Evolutionary conservation across 2,113 vertebrate species (phyloP).

Genomic region (Istiophorus platypterus): DNA sequence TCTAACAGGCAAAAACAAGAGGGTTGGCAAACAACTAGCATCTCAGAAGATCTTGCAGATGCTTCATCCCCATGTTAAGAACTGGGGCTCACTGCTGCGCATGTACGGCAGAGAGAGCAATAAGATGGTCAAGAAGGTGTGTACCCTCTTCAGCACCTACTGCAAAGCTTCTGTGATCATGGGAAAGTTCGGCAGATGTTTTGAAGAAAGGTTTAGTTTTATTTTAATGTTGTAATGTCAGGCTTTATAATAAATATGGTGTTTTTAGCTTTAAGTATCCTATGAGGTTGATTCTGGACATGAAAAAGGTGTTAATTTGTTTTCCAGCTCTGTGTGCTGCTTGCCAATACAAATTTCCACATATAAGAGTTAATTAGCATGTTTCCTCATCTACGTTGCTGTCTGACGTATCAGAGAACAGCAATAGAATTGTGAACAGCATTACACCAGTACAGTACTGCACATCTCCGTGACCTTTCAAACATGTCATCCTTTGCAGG

Average conservation of each 20-base stretch:
- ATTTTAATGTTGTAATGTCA: background rate
- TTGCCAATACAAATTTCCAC: background rate
- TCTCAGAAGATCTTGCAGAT: conserved; percentile 99
- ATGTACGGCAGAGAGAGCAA: conserved; percentile 99
- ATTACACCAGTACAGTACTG: background rate
- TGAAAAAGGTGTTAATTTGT: background rate
- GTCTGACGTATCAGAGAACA: background rate
- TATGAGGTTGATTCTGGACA: background rate
- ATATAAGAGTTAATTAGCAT: background rate
- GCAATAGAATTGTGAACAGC: background rate
- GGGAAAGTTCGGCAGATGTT: background rate
- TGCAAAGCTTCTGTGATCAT: too few relatives aligned
- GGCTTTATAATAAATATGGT: background rate
- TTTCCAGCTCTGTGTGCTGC: background rate
- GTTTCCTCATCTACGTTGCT: too few relatives aligned
- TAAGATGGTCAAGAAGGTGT: conserved; percentile 99
- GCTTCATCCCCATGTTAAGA: conserved; percentile 98
- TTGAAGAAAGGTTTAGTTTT: background rate
- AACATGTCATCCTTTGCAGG: conserved; percentile 78
- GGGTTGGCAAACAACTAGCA: conserved; percentile 97
- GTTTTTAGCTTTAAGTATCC: background rate
- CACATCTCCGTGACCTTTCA: background rate
- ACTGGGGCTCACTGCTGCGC: conserved; percentile 97
- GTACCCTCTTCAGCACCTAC: background rate
- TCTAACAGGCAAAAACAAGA: conserved; percentile 94